Evolutionary conservation across 2,113 vertebrate genomes (phyloP).

Genomic region (Otolemur garnettii): DNA sequence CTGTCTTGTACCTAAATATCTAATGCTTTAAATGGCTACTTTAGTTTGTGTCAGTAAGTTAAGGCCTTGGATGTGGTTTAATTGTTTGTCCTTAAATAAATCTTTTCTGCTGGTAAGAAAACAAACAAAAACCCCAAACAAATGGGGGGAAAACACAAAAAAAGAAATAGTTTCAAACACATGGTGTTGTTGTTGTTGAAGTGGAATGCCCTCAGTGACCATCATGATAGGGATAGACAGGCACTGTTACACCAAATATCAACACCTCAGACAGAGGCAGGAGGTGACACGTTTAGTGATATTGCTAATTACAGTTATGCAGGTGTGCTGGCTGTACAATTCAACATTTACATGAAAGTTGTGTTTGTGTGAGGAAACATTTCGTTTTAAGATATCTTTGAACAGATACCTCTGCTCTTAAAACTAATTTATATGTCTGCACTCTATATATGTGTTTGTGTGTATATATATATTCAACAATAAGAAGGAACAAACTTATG

Average conservation of each 20-base stretch:
- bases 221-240: accelerated
- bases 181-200: neutral
- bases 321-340: neutral
- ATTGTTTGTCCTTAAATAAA: constrained; percentile 87
- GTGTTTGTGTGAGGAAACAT: neutral
- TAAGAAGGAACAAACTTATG: neutral
- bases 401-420: neutral
- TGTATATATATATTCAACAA: neutral
- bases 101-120: constrained; percentile 84
- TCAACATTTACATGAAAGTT: neutral
- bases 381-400: neutral
- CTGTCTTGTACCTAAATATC: constrained; percentile 82
- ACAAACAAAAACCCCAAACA: too few relatives aligned
- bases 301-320: neutral
- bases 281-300: neutral
- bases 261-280: neutral
- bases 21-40: constrained; percentile 84
- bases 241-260: accelerated
- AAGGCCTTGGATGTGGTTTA: constrained; percentile 86
- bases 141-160: too few relatives aligned
- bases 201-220: neutral
- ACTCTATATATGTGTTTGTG: too few relatives aligned
- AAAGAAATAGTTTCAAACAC: constrained; percentile 21
- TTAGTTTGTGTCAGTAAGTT: constrained; percentile 85
- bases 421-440: neutral